These are phyloP conservation scores for Nephrotoma guestfalica DNA, from an alignment of 2,888 invertebrate species.

Conservation along the genomic window DNA sequence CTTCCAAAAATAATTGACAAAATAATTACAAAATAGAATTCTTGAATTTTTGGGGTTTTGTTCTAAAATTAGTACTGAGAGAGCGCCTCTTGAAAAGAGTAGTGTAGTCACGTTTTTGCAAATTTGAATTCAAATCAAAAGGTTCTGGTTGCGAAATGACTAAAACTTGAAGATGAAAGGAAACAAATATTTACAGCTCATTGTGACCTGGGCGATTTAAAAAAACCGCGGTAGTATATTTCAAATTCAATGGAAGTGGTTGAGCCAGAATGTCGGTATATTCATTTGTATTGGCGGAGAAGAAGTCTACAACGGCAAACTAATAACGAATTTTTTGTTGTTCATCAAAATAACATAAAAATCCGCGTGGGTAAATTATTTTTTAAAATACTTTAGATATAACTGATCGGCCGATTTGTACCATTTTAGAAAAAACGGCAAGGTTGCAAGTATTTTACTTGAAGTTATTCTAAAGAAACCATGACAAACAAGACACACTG, in stretches of 20 bases:
- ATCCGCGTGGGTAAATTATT: background rate
- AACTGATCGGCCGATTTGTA: background rate
- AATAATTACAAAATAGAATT: no score
- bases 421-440: background rate
- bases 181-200: background rate
- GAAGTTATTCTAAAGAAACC: no score
- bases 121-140: no score
- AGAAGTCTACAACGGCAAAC: background rate
- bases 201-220: background rate
- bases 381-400: background rate
- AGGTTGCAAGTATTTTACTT: background rate
- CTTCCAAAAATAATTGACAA: no score
- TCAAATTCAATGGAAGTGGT: background rate
- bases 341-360: background rate
- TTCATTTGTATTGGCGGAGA: background rate
- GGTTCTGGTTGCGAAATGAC: no score
- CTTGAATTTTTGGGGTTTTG: no score
- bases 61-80: no score
- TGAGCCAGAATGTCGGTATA: background rate
- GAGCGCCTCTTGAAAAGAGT: no score
- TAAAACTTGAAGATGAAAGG: background rate
- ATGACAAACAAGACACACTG: no score
- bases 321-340: background rate
- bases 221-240: background rate
- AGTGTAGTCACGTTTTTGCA: no score